Evolutionary conservation across 1,140 invertebrate genomes (phyloP), one percentile per base, ranked within the genome.

Genomic region (Limonius californicus): DNA sequence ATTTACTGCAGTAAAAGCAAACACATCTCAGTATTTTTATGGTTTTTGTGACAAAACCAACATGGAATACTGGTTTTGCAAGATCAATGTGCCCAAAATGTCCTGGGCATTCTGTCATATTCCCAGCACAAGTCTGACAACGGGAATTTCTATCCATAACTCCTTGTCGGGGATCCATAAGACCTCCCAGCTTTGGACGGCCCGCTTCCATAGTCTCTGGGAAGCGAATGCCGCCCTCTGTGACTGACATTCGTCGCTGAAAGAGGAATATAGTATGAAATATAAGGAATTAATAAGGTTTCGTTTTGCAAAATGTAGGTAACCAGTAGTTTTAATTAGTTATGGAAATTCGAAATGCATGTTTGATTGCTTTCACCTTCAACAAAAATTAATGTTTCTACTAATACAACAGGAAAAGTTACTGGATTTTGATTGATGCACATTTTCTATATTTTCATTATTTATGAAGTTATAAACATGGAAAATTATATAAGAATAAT

Each of bases 11-110:
- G 74, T 94, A 98, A 76, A 98, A 98, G 76, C 97, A 99, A 14
- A 99, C 95, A 79, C 97, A 98, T 78, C 96, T 81, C 6, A 98
- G 78, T 58, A 98, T 89, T 82, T 99, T 99, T 42, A 99, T 93
- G 0, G 90, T 95, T 80, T 99, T 99, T 57, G 93, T 95, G 16
- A 99, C 84, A 74, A 99, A 99, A 50, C 96, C 97, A 75, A 98
- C 89, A 77, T 99, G 96, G 79, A 95, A 99, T 1, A 99, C 97
- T 18, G 98, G 98, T 78, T 99, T 99, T 0, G 96, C 91, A 54
- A 99, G 80, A 77, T 99, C 95, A 65, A 99, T 92, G 76, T 99
- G 98, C n/a, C 97, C 98, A 83, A 99, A 99, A 78, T 99, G 98
- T 0, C 98, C 98, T 14, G 97, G 95, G 79, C 98, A 99, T 77